A percentile compares a stretch with the other conserved stretches of the same genome.
Evolutionary conservation across 2,113 vertebrate genomes (phyloP).

Genomic region (Apteryx mantelli): DNA sequence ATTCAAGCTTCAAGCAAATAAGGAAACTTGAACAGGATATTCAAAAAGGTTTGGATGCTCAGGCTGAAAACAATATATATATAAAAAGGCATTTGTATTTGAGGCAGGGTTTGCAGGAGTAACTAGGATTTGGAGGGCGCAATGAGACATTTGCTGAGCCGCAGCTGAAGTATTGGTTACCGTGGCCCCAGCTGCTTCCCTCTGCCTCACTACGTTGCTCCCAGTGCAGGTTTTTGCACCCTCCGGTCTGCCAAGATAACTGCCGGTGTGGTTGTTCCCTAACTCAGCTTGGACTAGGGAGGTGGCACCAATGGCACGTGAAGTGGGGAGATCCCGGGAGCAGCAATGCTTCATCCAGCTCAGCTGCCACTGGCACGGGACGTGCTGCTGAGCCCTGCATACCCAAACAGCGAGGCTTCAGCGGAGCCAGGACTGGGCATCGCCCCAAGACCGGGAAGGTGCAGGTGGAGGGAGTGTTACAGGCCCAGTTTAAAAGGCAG

Average conservation of each 20-base stretch:
- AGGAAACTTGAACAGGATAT: not conserved
- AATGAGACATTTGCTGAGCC: not conserved
- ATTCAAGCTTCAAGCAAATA: accelerated
- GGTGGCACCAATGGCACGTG: too few relatives aligned
- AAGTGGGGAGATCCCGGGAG: too few relatives aligned
- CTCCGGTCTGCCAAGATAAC: too few relatives aligned
- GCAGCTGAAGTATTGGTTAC: not conserved
- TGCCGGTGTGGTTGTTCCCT: too few relatives aligned
- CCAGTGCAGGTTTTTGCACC: not conserved
- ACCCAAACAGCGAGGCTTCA: too few relatives aligned
- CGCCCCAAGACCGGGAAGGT: too few relatives aligned
- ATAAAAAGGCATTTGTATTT: not conserved
- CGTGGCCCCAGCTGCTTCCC: not conserved
- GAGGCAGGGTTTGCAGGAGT: accelerated
- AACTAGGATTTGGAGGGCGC: not conserved
- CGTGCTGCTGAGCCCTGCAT: too few relatives aligned
- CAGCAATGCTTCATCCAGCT: too few relatives aligned
- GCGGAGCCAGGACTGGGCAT: too few relatives aligned
- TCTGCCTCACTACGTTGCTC: not conserved
- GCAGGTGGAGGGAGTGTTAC: too few relatives aligned
- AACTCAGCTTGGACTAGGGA: too few relatives aligned
- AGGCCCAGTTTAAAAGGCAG: not conserved
- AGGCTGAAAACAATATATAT: not conserved
- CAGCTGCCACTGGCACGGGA: too few relatives aligned
- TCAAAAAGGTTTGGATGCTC: not conserved